phyloP scores from a whole-genome alignment of 2,797 vertebrate species.

The Siniperca obscura region DNA sequence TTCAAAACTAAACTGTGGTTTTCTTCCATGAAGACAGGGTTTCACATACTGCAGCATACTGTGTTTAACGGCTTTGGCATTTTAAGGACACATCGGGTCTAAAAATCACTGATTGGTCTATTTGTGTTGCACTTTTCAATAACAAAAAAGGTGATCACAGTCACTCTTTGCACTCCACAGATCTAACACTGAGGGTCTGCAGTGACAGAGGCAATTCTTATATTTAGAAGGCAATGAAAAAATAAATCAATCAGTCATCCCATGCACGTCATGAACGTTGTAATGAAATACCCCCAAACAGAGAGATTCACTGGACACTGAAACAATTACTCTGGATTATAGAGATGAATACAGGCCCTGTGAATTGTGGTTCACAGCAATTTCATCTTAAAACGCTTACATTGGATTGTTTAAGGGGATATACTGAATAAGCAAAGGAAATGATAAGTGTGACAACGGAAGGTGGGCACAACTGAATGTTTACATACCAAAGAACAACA shows the following conservation, averaged over 20 bases:
- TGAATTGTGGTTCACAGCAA: conserved; percentile 60
- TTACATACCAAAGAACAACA: conserved; percentile 81
- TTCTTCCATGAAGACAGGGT: conserved; percentile 20
- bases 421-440: conserved; percentile 75
- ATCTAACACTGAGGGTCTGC: conserved; percentile 67
- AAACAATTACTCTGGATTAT: conserved; percentile 64
- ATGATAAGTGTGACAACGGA: conserved; percentile 69
- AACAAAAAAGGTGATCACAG: conserved; percentile 50
- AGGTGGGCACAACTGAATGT: conserved; percentile 76
- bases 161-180: conserved; percentile 63
- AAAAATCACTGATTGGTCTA: conserved; percentile 49
- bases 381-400: conserved; percentile 58
- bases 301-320: conserved; percentile 58
- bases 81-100: conserved; percentile 59
- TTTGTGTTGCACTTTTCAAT: conserved; percentile 52
- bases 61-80: conserved; percentile 48
- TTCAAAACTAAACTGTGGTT: conserved; percentile 16
- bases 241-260: conserved; percentile 70
- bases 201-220: conserved; percentile 63
- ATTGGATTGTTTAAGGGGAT: conserved; percentile 62
- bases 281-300: conserved; percentile 61
- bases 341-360: conserved; percentile 63
- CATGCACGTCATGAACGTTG: conserved; percentile 75
- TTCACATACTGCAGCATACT: neutral
- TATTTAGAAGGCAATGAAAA: conserved; percentile 67